Evolutionary conservation across 37 sponge, comb jelly and placozoan species (phyloP).

Genomic region (Amphimedon queenslandica): DNA sequence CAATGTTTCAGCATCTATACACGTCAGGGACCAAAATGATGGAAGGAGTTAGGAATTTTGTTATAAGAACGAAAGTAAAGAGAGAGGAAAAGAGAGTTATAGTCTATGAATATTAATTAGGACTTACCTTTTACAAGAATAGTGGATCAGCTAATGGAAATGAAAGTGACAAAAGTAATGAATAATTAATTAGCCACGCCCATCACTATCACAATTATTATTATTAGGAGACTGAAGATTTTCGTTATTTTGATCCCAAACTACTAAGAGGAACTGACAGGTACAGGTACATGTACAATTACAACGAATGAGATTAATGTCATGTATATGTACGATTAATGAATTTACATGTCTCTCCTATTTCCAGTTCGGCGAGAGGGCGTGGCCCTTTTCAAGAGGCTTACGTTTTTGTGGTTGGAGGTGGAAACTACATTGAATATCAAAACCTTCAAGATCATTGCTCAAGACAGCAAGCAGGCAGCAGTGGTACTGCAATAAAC

Average conservation of each 20-base stretch:
- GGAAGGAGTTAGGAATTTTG: slow-evolving; percentile 94
- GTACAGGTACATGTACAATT: slow-evolving; percentile 15
- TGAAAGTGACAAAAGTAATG: slow-evolving; percentile 63
- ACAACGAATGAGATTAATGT: not conserved
- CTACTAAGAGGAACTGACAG: slow-evolving; percentile 66
- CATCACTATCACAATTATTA: not conserved
- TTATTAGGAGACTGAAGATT: slow-evolving; percentile 79
- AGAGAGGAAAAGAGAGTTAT: not conserved
- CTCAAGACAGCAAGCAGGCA: slow-evolving; percentile 37
- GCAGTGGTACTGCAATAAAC: no score
- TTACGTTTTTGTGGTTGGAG: slow-evolving; percentile 94
- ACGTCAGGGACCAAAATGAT: slow-evolving; percentile 23
- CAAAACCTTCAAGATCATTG: slow-evolving; percentile 84
- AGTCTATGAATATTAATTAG: slow-evolving; percentile 20
- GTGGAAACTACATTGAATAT: slow-evolving; percentile 96
- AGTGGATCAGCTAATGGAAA: slow-evolving; percentile 87
- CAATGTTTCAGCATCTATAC: slow-evolving; percentile 58
- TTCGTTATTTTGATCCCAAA: slow-evolving; percentile 92
- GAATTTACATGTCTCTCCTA: not conserved
- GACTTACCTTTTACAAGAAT: slow-evolving; percentile 90
- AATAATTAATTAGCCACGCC: not conserved
- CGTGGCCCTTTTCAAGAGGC: slow-evolving; percentile 67
- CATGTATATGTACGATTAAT: no score
- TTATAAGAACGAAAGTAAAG: slow-evolving; percentile 76
- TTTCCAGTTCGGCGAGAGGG: not conserved